These are phyloP conservation scores for Dendroctonus valens DNA, from an alignment of 1,140 invertebrate genomes.

Conservation along the genomic window DNA sequence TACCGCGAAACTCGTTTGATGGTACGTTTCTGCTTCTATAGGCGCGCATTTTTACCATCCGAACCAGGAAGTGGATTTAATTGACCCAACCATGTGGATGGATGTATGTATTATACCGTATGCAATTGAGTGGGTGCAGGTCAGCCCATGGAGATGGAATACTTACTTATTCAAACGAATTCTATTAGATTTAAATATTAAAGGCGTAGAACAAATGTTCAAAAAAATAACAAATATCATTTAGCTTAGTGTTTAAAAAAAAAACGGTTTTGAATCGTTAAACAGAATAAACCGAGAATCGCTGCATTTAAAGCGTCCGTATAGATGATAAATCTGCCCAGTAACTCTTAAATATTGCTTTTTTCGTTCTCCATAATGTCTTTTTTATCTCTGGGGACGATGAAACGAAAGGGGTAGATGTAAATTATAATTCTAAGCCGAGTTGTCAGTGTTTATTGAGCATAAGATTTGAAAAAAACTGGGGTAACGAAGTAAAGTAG, in stretches of 20 bases:
- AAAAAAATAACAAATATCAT: no score
- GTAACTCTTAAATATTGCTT: conserved; percentile 22
- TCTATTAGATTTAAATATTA: not conserved
- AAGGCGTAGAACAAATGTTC: no score
- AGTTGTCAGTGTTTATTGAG: conserved; percentile 20
- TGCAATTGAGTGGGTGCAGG: conserved; percentile 23
- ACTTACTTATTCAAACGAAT: conserved; percentile 9
- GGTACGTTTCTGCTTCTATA: conserved; percentile 14
- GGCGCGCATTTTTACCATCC: conserved; percentile 10
- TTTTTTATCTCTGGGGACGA: conserved; percentile 24
- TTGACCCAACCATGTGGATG: conserved; percentile 27
- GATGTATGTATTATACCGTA: conserved; percentile 22
- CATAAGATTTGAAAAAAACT: conserved; percentile 23
- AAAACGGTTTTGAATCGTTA: not conserved
- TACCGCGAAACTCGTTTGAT: conserved; percentile 2
- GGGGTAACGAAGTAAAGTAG: conserved; percentile 1
- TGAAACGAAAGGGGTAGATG: conserved; percentile 19
- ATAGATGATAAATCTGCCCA: conserved; percentile 9
- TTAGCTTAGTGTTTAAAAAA: no score
- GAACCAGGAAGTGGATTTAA: conserved; percentile 26
- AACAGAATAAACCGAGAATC: conserved; percentile 2
- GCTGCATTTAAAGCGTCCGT: conserved; percentile 11
- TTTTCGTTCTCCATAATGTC: conserved; percentile 26
- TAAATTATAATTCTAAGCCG: conserved; percentile 18
- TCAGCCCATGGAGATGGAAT: not conserved